Conservation (phyloP, 2,113 vertebrate species). For the Setophaga petechia region DNA sequence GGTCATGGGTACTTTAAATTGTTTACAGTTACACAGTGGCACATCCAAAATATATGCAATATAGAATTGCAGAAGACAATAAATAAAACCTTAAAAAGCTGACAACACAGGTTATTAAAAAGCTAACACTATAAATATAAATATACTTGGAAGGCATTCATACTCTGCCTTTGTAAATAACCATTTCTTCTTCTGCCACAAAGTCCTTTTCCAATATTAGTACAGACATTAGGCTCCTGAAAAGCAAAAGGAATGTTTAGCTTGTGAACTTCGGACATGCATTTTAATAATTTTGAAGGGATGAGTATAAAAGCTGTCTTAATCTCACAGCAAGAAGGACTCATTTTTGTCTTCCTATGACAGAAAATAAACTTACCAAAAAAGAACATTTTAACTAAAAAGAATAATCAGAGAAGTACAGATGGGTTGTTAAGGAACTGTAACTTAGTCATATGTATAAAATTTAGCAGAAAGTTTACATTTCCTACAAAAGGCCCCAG, state of each 20-base stretch:
- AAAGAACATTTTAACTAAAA: neutral
- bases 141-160: neutral
- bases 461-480: neutral
- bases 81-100: neutral
- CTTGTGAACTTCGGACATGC: neutral
- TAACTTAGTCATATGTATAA: neutral
- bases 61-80: neutral
- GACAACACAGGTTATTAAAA: neutral
- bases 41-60: neutral
- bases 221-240: neutral
- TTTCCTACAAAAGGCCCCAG: neutral
- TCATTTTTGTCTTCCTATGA: neutral
- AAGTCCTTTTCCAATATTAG: neutral
- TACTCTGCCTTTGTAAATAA: neutral
- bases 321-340: neutral
- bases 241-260: neutral
- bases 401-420: neutral
- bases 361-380: neutral
- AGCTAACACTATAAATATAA: neutral
- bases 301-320: neutral
- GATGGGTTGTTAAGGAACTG: neutral
- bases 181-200: neutral
- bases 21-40: neutral
- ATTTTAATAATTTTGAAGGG: neutral
- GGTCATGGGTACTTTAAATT: neutral